phyloP scores from a whole-genome alignment of 2,797 vertebrate genomes.

The Characodon lateralis region DNA sequence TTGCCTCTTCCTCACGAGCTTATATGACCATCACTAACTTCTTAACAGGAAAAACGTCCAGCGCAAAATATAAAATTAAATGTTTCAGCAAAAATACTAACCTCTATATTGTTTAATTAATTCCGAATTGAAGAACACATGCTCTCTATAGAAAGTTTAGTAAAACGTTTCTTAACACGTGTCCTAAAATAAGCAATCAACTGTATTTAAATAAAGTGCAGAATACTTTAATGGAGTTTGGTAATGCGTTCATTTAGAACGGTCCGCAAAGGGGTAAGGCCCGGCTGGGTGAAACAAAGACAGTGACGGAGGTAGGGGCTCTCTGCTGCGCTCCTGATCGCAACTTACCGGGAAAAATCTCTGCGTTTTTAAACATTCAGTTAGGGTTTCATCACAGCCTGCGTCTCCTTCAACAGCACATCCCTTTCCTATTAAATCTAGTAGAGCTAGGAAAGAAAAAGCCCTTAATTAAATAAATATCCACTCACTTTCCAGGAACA shows the following conservation, averaged over 20 bases:
- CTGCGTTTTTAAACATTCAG: conserved; percentile 52
- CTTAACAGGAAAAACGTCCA: neutral
- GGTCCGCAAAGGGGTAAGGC: conserved; percentile 58
- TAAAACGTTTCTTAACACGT: fast-evolving
- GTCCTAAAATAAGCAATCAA: neutral
- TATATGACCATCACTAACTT: conserved; percentile 39
- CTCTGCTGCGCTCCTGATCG: conserved; percentile 33
- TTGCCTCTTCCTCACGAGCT: neutral
- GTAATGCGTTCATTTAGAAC: conserved; percentile 36
- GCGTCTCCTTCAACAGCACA: conserved; percentile 47
- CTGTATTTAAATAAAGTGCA: neutral
- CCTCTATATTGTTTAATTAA: fast-evolving
- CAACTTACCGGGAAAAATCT: conserved; percentile 71
- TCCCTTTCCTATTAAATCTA: neutral
- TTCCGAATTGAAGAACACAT: conserved; percentile 29
- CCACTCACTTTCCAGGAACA: conserved; percentile 62
- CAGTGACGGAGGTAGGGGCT: conserved; percentile 51
- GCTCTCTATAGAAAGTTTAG: fast-evolving
- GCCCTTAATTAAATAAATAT: conserved; percentile 46
- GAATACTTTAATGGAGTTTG: conserved; percentile 42
- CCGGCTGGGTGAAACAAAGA: conserved; percentile 78
- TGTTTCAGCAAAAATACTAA: fast-evolving
- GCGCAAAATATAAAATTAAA: neutral
- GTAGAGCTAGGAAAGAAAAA: neutral
- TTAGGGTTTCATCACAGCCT: conserved; percentile 46